Base-by-base conservation (phyloP, 2,888 invertebrate genomes). In the Blastobasis adustella region DNA sequence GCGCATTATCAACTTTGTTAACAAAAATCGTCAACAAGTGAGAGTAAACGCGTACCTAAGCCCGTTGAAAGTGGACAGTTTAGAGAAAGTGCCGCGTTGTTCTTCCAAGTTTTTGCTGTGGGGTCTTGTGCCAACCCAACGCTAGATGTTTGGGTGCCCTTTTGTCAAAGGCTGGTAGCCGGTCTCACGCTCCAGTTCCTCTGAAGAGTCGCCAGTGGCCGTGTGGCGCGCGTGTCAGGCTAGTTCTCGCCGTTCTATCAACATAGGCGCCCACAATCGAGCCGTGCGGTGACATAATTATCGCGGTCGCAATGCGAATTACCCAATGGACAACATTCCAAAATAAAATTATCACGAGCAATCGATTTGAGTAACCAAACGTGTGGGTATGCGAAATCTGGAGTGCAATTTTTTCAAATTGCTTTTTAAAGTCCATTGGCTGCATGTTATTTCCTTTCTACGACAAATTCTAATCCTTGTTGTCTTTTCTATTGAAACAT, bases 151-250 rank as follows among this genome's bases (percentile, higher is more conserved):
- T n/a, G n/a, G n/a, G n/a, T 23, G 42, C 37, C 63, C 64, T 62
- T 65, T 66, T 64, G 63, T 58, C 58, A 59, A 57, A 49, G 44
- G 54, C 51, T 59, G 58, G 36, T 59, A 58, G 67, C 58, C 59
- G 59, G 58, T 50, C 54, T 55, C 70, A 76, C 78, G 80, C 77
- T 80, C 81, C 71, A 73, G 62, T 80, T 80, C 65, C 62, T 60
- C 73, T 73, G 72, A 77, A 58, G 64, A 58, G 23, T 23, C 23
- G 23, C 23, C 1, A 67, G 60, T 59, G 43, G 49, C 50, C 53
- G 51, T 50, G 46, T 42, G 38, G 40, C 45, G 37, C 49, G 51
- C 51, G 46, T 53, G 47, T 46, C 23, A 1, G 23, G 23, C 23
- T 23, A 23, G 23, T 23, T 23, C 23, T 23, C 23, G 23, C 23